A percentile compares a stretch with the other conserved stretches of the same genome.
phyloP scores from a whole-genome alignment of 2,797 vertebrate species.

The Pseudomugil gertrudae region DNA sequence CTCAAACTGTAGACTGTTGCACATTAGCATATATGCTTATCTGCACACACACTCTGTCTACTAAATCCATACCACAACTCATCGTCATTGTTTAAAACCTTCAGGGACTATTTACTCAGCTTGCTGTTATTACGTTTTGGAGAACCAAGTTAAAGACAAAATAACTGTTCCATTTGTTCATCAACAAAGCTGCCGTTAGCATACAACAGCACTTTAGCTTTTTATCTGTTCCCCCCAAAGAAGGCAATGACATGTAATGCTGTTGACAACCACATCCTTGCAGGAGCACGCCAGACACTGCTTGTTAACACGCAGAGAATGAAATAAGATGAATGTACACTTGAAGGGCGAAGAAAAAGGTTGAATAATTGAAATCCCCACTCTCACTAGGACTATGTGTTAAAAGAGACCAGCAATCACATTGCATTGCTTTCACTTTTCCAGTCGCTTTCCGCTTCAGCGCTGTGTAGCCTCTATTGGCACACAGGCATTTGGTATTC shows the following conservation, averaged over 20 bases:
- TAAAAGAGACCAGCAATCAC: conserved; percentile 71
- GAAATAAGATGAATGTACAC: conserved; percentile 73
- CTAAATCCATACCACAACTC: conserved; percentile 36
- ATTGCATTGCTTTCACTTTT: conserved; percentile 76
- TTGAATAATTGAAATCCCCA: conserved; percentile 79
- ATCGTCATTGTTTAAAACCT: conserved; percentile 33
- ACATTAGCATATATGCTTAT: conserved; percentile 31
- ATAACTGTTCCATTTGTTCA: conserved; percentile 55
- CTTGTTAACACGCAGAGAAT: conserved; percentile 76
- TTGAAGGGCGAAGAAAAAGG: conserved; percentile 75
- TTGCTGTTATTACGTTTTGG: conserved; percentile 40
- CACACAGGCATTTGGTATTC: conserved; percentile 73
- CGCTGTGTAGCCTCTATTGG: conserved; percentile 45
- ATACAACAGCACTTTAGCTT: conserved; percentile 48
- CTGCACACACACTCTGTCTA: conserved; percentile 13
- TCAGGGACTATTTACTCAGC: conserved; percentile 23
- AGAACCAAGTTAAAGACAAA: conserved; percentile 20
- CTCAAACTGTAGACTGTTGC: neutral
- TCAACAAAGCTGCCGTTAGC: conserved; percentile 50
- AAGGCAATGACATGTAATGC: conserved; percentile 68
- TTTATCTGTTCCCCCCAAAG: conserved; percentile 21
- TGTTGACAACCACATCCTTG: conserved; percentile 74
- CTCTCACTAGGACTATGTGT: conserved; percentile 66
- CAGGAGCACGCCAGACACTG: conserved; percentile 60
- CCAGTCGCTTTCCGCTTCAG: conserved; percentile 65